phyloP scores from a whole-genome alignment of 2,888 invertebrate species.

The Malthinus seriepunctatus region DNA sequence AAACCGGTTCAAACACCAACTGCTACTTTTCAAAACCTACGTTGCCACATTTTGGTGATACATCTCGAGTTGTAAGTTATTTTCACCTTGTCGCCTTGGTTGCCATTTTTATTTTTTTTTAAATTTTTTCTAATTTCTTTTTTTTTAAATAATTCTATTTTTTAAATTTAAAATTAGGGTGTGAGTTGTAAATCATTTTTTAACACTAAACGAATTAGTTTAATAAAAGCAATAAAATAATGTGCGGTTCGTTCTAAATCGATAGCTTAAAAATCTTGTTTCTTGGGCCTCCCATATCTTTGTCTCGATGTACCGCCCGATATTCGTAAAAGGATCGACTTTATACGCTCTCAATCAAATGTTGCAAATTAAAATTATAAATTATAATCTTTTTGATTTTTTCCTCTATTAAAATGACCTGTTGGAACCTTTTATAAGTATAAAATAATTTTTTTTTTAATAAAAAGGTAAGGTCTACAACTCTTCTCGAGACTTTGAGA shows the following conservation, averaged over 20 bases:
- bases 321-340: slow-evolving; percentile 2
- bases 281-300: background rate
- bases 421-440: too few species aligned
- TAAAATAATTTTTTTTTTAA: too few species aligned
- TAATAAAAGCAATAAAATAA: slow-evolving; percentile 7
- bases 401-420: background rate
- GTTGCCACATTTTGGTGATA: slow-evolving; percentile 28
- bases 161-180: background rate
- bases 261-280: slow-evolving; percentile 4
- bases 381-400: background rate
- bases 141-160: background rate
- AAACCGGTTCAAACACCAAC: slow-evolving; percentile 37
- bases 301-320: background rate
- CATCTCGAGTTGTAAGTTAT: background rate
- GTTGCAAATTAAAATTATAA: slow-evolving; percentile 6
- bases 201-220: slow-evolving; percentile 3
- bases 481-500: too few species aligned
- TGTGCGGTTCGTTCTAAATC: slow-evolving; percentile 1
- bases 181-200: slow-evolving; percentile 1
- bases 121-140: background rate
- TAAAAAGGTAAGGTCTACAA: too few species aligned
- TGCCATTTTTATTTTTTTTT: slow-evolving; percentile 1
- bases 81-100: background rate
- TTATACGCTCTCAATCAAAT: slow-evolving; percentile 1
- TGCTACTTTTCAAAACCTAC: slow-evolving; percentile 27